Evolutionary conservation across 2,113 vertebrate genomes (phyloP).

Genomic region (Hemiprocne comata): DNA sequence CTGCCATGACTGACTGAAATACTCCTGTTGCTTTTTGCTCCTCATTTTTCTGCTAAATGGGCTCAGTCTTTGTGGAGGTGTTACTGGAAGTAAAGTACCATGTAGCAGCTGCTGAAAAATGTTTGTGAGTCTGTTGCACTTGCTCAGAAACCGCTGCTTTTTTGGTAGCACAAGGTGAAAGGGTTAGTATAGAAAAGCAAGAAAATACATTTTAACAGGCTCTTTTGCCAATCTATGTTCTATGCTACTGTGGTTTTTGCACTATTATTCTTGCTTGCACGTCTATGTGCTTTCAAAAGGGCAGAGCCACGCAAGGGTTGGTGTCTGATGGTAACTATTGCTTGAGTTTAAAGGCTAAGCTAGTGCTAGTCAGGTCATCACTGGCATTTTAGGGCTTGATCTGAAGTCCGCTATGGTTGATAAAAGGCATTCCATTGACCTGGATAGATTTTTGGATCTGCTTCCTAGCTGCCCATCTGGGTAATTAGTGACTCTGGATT

Average conservation of each 20-base stretch:
- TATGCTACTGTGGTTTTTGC: not conserved
- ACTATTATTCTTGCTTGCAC: rapidly evolving
- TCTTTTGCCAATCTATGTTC: not conserved
- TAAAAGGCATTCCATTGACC: not conserved
- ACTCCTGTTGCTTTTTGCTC: not conserved
- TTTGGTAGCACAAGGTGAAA: not conserved
- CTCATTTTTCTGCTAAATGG: not conserved
- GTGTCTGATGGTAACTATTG: not conserved
- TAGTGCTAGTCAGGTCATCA: not conserved
- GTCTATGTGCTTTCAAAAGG: not conserved
- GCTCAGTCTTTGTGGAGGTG: not conserved
- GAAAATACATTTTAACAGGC: not conserved
- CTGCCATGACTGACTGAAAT: not conserved
- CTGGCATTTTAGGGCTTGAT: not conserved
- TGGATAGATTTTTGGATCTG: not conserved
- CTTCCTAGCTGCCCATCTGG: not conserved
- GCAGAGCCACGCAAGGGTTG: rapidly evolving
- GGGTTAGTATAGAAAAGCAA: not conserved
- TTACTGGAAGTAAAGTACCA: not conserved
- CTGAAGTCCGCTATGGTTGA: rapidly evolving
- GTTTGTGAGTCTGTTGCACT: not conserved
- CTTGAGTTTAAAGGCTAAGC: not conserved
- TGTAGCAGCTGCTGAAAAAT: not conserved
- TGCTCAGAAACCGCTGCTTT: not conserved
- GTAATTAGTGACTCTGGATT: not conserved